These are phyloP conservation scores for Muricea muricata DNA, from an alignment of 92 coral and sea anemone genomes.

Conservation along the genomic window DNA sequence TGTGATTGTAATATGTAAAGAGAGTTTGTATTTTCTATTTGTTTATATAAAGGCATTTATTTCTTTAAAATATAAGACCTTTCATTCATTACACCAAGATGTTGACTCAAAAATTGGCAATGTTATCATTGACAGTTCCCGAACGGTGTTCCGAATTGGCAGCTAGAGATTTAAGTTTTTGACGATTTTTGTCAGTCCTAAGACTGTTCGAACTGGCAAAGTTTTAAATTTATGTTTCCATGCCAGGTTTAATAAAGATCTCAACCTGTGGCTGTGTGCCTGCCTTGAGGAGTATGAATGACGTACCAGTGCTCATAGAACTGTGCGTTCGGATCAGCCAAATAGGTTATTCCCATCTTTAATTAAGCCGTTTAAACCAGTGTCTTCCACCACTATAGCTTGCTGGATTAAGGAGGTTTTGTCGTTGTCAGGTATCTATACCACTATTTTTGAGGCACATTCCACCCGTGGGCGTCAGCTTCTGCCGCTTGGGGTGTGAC, in stretches of 20 bases:
- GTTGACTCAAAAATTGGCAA: background rate
- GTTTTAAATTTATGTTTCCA: background rate
- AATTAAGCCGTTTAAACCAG: background rate
- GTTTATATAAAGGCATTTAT: too few species aligned
- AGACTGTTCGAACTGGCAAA: background rate
- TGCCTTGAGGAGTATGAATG: constrained; percentile 25
- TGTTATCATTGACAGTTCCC: background rate
- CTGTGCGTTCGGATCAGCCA: background rate
- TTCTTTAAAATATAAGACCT: too few species aligned
- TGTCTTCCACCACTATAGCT: constrained; percentile 30
- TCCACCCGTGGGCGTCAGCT: background rate
- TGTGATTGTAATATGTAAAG: too few species aligned
- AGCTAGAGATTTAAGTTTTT: background rate
- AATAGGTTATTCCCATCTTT: background rate
- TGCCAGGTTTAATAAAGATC: background rate
- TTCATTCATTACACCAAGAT: too few species aligned
- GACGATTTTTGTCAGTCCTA: background rate
- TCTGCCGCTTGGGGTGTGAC: background rate
- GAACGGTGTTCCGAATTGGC: background rate
- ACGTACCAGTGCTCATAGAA: background rate
- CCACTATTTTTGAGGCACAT: background rate
- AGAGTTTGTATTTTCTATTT: too few species aligned
- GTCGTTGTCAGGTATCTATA: constrained; percentile 5
- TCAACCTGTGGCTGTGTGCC: background rate
- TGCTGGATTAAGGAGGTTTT: constrained; percentile 3